Evolutionary conservation across 2,113 vertebrate species (phyloP).

Genomic region (Irena cyanogastra): DNA sequence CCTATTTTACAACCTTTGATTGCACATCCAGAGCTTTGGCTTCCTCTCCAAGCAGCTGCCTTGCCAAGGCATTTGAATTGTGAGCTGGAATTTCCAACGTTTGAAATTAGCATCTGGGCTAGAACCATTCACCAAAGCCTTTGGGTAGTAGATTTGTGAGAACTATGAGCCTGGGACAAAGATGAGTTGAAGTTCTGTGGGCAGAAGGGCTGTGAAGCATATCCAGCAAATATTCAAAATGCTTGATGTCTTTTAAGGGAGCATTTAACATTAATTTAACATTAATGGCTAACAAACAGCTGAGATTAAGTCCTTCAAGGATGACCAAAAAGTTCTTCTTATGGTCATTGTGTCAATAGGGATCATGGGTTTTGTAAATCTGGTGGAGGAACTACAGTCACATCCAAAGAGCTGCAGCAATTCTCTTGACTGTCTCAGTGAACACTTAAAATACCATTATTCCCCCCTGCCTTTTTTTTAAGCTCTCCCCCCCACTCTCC

Average conservation of each 20-base stretch:
- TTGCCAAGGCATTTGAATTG: constrained; percentile 32
- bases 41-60: constrained; percentile 37
- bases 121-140: background rate
- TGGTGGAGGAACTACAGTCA: background rate
- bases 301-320: background rate
- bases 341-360: background rate
- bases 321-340: background rate
- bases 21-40: constrained; percentile 41
- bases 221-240: background rate
- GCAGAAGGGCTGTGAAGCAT: background rate
- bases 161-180: background rate
- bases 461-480: background rate
- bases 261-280: background rate
- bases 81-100: constrained; percentile 55
- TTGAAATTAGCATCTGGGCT: constrained; percentile 26
- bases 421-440: background rate
- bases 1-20: constrained; percentile 45
- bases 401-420: background rate
- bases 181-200: background rate
- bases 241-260: background rate
- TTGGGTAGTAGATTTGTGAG: background rate
- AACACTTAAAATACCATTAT: background rate
- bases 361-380: background rate
- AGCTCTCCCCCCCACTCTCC: background rate
- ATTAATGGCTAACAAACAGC: background rate